Percentiles rank a stretch among this genome's conserved stretches.
Evolutionary conservation across 2,888 invertebrate species (phyloP).

Genomic region (Synergus umbraculus): DNA sequence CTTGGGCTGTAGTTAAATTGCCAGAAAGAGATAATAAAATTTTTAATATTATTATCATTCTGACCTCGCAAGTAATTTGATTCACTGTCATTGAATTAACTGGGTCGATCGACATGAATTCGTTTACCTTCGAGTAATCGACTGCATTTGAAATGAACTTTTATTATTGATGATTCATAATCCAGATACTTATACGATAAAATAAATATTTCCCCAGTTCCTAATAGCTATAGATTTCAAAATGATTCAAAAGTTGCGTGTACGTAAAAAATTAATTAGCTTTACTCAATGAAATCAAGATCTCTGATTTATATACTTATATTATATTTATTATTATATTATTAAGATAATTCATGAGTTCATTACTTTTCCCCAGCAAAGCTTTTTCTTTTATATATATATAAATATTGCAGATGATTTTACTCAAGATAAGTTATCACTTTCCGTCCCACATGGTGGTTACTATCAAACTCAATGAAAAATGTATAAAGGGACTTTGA

Average conservation of each 20-base stretch:
- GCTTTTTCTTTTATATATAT: too few relatives aligned
- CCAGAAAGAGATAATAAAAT: too few relatives aligned
- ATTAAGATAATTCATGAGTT: too few relatives aligned
- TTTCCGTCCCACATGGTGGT: not conserved
- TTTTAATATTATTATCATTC: not conserved
- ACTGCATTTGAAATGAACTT: not conserved
- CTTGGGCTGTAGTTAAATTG: too few relatives aligned
- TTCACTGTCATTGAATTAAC: constrained; percentile 23
- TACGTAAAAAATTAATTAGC: too few relatives aligned
- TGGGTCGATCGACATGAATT: constrained; percentile 1
- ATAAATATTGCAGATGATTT: not conserved
- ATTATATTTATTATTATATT: too few relatives aligned
- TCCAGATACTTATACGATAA: constrained; percentile 1
- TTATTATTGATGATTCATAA: not conserved
- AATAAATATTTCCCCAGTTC: not conserved
- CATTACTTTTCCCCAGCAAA: too few relatives aligned
- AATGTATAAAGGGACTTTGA: not conserved
- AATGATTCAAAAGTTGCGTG: too few relatives aligned
- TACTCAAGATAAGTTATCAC: not conserved
- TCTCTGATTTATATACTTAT: too few relatives aligned
- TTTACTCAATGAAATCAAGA: too few relatives aligned
- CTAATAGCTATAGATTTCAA: not conserved
- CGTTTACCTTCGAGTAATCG: not conserved
- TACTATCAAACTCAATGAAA: not conserved
- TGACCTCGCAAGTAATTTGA: not conserved